A percentile compares a stretch with the other conserved stretches of the same genome.
Evolutionary conservation across 2,797 vertebrate genomes (phyloP).

Genomic region (Tarsius wallacei): DNA sequence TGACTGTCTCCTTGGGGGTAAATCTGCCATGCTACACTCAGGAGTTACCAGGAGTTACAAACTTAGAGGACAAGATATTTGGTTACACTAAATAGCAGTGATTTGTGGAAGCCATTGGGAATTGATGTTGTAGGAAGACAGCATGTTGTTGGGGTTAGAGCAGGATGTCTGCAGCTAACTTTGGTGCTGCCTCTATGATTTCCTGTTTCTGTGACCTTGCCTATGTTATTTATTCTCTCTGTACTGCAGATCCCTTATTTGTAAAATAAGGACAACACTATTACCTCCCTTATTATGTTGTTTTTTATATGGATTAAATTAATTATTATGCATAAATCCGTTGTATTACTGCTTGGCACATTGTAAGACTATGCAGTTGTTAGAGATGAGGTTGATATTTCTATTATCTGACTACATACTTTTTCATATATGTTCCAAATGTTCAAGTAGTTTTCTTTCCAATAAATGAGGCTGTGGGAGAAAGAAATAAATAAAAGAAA

Average conservation of each 20-base stretch:
- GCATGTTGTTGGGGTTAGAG: neutral
- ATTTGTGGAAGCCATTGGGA: neutral
- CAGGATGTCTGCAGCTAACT: neutral
- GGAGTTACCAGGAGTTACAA: neutral
- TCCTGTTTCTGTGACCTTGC: neutral
- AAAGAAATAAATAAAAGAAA: slow-evolving; percentile 37
- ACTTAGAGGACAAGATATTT: neutral
- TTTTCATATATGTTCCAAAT: slow-evolving; percentile 47
- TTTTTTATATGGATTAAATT: neutral
- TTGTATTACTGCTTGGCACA: neutral
- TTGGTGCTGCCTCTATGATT: neutral
- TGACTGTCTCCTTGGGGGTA: neutral
- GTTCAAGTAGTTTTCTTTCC: neutral
- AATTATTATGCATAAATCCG: neutral
- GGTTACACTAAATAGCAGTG: neutral
- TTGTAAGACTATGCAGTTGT: neutral
- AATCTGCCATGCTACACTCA: neutral
- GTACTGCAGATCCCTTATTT: neutral
- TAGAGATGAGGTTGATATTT: neutral
- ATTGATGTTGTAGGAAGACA: neutral
- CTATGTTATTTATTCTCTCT: neutral
- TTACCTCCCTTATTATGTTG: neutral
- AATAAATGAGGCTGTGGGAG: neutral
- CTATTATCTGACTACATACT: neutral
- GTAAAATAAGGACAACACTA: neutral